phyloP scores from a whole-genome alignment of 2,888 invertebrate species.

The Scaptomyza cyrtandrae region DNA sequence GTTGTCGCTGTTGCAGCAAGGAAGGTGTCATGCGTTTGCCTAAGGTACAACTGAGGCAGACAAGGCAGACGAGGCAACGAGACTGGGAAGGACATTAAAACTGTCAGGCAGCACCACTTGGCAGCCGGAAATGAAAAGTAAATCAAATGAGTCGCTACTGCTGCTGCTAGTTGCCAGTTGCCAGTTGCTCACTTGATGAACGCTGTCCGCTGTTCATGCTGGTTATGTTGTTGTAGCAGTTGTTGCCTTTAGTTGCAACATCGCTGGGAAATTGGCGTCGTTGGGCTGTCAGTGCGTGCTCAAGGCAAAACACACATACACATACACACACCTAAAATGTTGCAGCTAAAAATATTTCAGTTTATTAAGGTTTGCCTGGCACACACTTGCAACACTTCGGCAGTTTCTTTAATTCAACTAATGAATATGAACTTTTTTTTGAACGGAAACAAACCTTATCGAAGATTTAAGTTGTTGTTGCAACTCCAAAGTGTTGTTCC shows the following conservation, averaged over 20 bases:
- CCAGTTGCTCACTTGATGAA: constrained; percentile 27
- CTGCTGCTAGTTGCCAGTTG: background rate
- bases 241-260: constrained; percentile 19
- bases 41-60: constrained; percentile 18
- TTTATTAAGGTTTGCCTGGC: constrained; percentile 3
- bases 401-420: constrained; percentile 34
- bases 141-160: constrained; percentile 76
- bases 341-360: constrained; percentile 17
- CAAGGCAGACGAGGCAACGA: background rate
- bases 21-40: constrained; percentile 36
- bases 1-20: constrained; percentile 36
- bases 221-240: constrained; percentile 14
- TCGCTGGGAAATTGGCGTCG: constrained; percentile 54
- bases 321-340: constrained; percentile 3
- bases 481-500: background rate
- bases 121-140: constrained; percentile 82
- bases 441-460: background rate
- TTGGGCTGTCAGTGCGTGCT: constrained; percentile 60
- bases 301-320: constrained; percentile 15
- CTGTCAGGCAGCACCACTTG: constrained; percentile 53
- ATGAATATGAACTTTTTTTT: background rate
- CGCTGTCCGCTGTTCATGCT: constrained; percentile 42
- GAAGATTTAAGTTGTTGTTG: background rate
- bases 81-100: constrained; percentile 18
- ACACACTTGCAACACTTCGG: constrained; percentile 14